Conservation (phyloP, 2,888 invertebrate genomes). For the Megamerina dolium region DNA sequence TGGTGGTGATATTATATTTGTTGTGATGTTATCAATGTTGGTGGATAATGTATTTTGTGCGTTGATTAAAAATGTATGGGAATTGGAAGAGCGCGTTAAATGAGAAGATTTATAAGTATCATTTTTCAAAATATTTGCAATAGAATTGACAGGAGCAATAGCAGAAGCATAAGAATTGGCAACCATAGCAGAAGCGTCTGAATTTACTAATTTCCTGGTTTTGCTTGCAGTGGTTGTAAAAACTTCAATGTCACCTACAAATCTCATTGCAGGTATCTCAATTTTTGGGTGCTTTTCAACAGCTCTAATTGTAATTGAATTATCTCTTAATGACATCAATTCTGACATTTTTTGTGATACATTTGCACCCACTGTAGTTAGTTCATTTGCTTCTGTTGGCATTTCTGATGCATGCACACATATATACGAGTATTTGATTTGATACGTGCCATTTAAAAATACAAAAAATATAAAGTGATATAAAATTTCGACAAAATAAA, state of each 20-base stretch:
- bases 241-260: background rate
- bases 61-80: too few species aligned
- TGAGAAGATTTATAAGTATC: background rate
- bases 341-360: too few species aligned
- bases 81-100: too few species aligned
- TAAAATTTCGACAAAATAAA: too few species aligned
- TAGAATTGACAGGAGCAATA: background rate
- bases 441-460: too few species aligned
- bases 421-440: too few species aligned
- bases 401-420: background rate
- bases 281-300: background rate
- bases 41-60: background rate
- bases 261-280: too few species aligned
- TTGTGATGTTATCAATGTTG: background rate
- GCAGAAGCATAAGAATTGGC: background rate
- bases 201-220: background rate
- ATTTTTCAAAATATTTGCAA: background rate
- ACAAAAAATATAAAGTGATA: too few species aligned
- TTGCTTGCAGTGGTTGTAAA: background rate
- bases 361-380: background rate
- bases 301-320: too few species aligned
- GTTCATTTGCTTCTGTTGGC: constrained; percentile 6
- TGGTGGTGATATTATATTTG: constrained; percentile 21
- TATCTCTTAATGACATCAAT: too few species aligned
- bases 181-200: background rate